phyloP scores from a whole-genome alignment of 2,797 vertebrate genomes.

The Pogonophryne albipinna region DNA sequence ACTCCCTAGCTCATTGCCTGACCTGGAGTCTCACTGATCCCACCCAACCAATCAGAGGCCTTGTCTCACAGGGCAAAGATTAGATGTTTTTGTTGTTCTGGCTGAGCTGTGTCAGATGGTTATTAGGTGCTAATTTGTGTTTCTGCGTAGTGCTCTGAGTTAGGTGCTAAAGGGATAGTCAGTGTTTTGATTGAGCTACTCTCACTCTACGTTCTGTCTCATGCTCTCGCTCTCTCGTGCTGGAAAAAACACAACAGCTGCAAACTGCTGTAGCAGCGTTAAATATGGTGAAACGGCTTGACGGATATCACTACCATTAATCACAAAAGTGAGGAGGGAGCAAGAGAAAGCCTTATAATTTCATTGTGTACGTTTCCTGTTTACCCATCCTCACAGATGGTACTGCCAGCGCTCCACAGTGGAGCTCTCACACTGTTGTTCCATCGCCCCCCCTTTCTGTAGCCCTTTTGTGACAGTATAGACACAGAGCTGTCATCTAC shows the following conservation, averaged over 20 bases:
- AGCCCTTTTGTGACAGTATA: slow-evolving; percentile 80
- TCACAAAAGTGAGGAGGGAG: slow-evolving; percentile 74
- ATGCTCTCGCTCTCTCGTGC: slow-evolving; percentile 21
- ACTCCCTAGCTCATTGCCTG: slow-evolving; percentile 81
- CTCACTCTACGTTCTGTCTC: slow-evolving; percentile 17
- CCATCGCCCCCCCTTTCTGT: slow-evolving; percentile 76
- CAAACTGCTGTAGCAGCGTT: slow-evolving; percentile 77
- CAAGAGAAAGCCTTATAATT: slow-evolving; percentile 82
- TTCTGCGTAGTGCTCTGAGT: slow-evolving; percentile 18
- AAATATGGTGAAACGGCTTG: slow-evolving; percentile 84
- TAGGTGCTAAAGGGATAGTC: slow-evolving; percentile 41
- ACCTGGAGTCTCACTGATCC: slow-evolving; percentile 71
- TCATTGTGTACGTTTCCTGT: slow-evolving; percentile 85
- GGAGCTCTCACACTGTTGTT: slow-evolving; percentile 79
- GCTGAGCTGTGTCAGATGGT: slow-evolving; percentile 46
- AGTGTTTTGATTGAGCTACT: slow-evolving; percentile 55
- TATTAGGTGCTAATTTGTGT: slow-evolving; percentile 51
- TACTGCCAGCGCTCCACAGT: slow-evolving; percentile 78
- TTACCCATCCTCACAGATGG: slow-evolving; percentile 85
- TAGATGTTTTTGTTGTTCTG: slow-evolving; percentile 29
- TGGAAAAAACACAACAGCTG: slow-evolving; percentile 79
- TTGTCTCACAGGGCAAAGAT: slow-evolving; percentile 63
- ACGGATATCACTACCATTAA: slow-evolving; percentile 84
- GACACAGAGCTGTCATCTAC: slow-evolving; percentile 84
- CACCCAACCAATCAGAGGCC: slow-evolving; percentile 74